Evolutionary conservation across 1,140 invertebrate genomes (phyloP).

Genomic region (Ooceraea biroi): DNA sequence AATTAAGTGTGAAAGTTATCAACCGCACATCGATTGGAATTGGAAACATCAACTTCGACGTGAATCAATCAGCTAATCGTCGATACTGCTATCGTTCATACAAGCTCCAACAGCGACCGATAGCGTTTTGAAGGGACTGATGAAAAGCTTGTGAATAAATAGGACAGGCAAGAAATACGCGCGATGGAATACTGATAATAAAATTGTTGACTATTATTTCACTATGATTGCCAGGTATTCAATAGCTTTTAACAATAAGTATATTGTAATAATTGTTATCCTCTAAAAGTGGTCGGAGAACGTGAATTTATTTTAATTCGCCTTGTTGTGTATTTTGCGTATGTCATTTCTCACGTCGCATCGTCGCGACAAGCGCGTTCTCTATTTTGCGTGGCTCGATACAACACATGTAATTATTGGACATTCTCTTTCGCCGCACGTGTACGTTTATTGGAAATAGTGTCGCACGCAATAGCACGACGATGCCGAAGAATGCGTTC

Average conservation of each 20-base stretch:
- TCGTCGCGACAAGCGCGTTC: background rate
- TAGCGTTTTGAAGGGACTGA: constrained; percentile 30
- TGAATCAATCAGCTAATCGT: constrained; percentile 35
- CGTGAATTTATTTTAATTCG: background rate
- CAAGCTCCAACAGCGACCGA: background rate
- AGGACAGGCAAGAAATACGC: background rate
- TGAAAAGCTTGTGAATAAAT: background rate
- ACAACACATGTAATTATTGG: constrained; percentile 2
- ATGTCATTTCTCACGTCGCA: constrained; percentile 1
- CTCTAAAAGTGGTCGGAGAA: background rate
- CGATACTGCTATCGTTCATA: constrained; percentile 13
- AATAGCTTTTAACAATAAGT: background rate
- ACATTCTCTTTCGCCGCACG: constrained; percentile 8
- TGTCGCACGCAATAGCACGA: constrained; percentile 18
- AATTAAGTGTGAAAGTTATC: constrained; percentile 63
- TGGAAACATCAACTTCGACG: constrained; percentile 34
- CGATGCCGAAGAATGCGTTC: constrained; percentile 21
- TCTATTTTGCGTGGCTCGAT: background rate
- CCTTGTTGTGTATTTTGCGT: no score
- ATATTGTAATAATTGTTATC: background rate
- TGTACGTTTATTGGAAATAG: constrained; percentile 55
- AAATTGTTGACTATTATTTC: constrained; percentile 2
- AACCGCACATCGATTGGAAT: constrained; percentile 15
- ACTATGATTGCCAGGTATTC: background rate
- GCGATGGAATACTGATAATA: background rate